Conservation (phyloP, 2,113 vertebrate genomes). For the Ceratotherium simum region DNA sequence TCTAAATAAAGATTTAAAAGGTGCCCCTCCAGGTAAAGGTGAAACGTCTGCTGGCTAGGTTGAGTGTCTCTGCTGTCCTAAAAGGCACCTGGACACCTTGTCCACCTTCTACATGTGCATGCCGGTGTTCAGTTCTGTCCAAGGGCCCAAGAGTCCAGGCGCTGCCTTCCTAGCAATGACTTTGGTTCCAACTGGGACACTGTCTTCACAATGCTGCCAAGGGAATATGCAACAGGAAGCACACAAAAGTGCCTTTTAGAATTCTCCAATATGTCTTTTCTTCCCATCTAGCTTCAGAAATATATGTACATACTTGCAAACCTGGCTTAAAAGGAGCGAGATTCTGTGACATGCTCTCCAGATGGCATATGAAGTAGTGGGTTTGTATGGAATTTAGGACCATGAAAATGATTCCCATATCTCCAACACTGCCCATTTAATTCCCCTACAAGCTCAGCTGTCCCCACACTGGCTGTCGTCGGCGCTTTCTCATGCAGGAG, state of each 20-base stretch:
- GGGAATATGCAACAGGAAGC: not conserved
- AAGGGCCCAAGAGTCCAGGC: too few relatives aligned
- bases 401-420: not conserved
- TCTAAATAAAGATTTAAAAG: constrained; percentile 20
- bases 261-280: not conserved
- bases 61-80: not conserved
- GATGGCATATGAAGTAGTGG: not conserved
- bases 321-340: not conserved
- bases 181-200: not conserved
- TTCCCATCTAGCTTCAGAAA: not conserved
- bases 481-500: not conserved
- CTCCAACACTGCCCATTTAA: not conserved
- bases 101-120: fast-evolving
- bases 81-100: not conserved
- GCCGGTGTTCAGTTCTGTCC: too few relatives aligned
- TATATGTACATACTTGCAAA: not conserved
- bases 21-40: not conserved
- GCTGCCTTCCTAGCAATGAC: not conserved
- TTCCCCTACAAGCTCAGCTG: not conserved
- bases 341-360: not conserved
- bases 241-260: not conserved
- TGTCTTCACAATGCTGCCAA: not conserved
- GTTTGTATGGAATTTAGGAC: not conserved
- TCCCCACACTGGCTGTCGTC: not conserved
- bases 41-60: not conserved